Conservation (phyloP, 2,888 invertebrate genomes). For the Chaetogeoica ovagalla region DNA sequence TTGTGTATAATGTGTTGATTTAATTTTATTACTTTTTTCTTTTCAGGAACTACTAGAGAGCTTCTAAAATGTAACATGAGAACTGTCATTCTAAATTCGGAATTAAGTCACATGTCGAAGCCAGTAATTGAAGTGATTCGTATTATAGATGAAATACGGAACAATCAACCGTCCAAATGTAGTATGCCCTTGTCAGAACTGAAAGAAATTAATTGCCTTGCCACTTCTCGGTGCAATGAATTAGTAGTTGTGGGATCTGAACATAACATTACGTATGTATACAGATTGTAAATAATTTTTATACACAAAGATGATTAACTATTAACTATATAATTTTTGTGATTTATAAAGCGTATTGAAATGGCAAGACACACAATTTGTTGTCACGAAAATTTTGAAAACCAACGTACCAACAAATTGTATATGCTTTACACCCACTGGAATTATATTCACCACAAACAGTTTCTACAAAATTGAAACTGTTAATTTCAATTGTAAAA, state of each 20-base stretch:
- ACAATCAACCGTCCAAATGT: constrained; percentile 28
- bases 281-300: background rate
- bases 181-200: constrained; percentile 33
- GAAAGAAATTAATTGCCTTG: constrained; percentile 47
- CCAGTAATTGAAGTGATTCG: constrained; percentile 42
- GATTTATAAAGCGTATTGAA: constrained; percentile 29
- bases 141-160: constrained; percentile 37
- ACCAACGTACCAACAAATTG: constrained; percentile 42
- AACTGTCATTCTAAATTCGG: constrained; percentile 27
- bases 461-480: constrained; percentile 45
- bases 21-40: background rate
- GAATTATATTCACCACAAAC: constrained; percentile 49
- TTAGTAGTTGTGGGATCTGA: constrained; percentile 39
- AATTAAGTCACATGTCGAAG: constrained; percentile 47
- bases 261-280: constrained; percentile 43
- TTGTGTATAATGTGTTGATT: background rate
- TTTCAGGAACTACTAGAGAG: constrained; percentile 38
- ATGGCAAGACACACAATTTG: constrained; percentile 38
- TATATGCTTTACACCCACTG: constrained; percentile 42
- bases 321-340: background rate
- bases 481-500: constrained; percentile 36
- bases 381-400: constrained; percentile 42
- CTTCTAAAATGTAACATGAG: constrained; percentile 47
- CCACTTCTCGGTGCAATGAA: constrained; percentile 36
- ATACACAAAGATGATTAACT: background rate